phyloP scores from a whole-genome alignment of 92 coral and sea anemone species.

The Heliopora coerulea region DNA sequence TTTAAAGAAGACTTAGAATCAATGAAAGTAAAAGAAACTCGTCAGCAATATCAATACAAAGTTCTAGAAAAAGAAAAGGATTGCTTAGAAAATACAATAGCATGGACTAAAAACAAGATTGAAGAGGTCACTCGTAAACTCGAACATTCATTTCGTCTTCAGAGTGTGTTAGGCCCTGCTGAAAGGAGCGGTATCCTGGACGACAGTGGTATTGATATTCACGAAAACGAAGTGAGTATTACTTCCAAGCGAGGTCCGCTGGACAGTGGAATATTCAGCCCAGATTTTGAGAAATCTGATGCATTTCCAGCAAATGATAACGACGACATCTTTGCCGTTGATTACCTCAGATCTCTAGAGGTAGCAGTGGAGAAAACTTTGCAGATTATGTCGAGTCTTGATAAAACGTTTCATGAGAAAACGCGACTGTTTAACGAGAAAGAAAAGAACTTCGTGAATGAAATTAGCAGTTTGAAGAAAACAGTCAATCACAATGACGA shows the following conservation, averaged over 20 bases:
- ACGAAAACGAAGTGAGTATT: neutral
- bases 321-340: neutral
- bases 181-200: neutral
- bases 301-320: slow-evolving; percentile 4
- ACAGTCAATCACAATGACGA: slow-evolving; percentile 15
- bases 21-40: slow-evolving; percentile 16
- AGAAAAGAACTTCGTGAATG: slow-evolving; percentile 10
- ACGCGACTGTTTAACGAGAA: slow-evolving; percentile 5
- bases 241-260: neutral
- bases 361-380: slow-evolving; percentile 10
- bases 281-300: neutral
- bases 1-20: slow-evolving; percentile 21
- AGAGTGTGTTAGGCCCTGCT: neutral
- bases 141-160: neutral
- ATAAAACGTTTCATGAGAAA: slow-evolving; percentile 2
- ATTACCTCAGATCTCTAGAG: slow-evolving; percentile 12
- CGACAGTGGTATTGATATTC: slow-evolving; percentile 19
- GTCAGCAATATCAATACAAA: slow-evolving; percentile 23
- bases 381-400: neutral
- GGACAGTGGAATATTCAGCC: slow-evolving; percentile 16
- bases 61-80: slow-evolving; percentile 35
- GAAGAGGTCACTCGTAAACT: neutral
- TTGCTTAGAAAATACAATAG: slow-evolving; percentile 10
- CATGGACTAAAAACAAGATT: neutral
- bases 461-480: slow-evolving; percentile 10